Conservation (phyloP, 2,797 vertebrate species). For the Galagoides demidoff region DNA sequence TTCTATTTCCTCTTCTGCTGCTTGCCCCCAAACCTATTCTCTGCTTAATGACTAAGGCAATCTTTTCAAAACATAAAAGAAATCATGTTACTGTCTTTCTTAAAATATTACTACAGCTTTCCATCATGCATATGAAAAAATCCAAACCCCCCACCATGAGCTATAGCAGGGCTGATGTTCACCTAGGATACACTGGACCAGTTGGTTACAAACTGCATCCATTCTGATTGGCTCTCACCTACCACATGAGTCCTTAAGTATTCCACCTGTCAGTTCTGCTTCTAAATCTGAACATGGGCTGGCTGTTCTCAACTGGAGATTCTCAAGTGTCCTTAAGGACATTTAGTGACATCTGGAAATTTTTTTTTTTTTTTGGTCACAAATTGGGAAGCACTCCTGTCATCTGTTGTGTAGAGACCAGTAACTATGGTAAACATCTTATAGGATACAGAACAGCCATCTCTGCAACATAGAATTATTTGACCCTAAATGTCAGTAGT, state of each 20-base stretch:
- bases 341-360: neutral
- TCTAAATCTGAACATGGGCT: neutral
- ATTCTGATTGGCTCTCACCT: neutral
- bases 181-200: neutral
- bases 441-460: neutral
- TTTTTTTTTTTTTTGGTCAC: neutral
- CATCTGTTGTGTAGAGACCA: neutral
- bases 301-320: neutral
- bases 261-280: neutral
- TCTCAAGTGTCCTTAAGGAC: neutral
- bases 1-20: neutral
- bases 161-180: neutral
- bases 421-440: neutral
- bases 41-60: neutral
- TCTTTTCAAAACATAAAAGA: constrained; percentile 2
- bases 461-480: neutral
- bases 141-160: neutral
- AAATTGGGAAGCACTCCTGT: neutral
- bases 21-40: neutral
- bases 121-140: neutral
- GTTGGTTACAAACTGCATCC: neutral
- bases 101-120: neutral
- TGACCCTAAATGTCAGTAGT: neutral
- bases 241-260: neutral
- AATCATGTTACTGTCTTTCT: neutral